Percentiles rank a stretch among this genome's conserved stretches.
Conservation (phyloP, 2,113 vertebrate species). For the Aptenodytes patagonicus region DNA sequence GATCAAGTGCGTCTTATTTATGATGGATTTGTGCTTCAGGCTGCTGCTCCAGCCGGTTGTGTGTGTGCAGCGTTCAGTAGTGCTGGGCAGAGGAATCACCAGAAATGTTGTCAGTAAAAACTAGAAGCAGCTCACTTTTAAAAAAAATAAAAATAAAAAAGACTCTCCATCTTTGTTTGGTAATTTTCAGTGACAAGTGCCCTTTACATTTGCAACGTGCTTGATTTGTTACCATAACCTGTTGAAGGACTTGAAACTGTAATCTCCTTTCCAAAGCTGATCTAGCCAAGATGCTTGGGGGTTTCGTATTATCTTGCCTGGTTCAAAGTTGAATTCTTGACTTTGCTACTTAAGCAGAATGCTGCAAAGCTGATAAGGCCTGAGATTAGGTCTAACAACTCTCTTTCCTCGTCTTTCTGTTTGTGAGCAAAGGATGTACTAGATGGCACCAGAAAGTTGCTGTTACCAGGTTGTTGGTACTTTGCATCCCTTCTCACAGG, state of each 20-base stretch:
- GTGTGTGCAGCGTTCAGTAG: not conserved
- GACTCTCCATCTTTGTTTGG: not conserved
- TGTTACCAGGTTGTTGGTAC: not conserved
- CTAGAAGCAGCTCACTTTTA: not conserved
- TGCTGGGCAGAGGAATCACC: not conserved
- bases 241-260: not conserved
- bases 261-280: not conserved
- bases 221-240: not conserved
- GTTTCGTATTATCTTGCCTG: not conserved
- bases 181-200: not conserved
- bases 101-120: slow-evolving; percentile 48
- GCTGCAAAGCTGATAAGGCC: not conserved
- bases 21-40: not conserved
- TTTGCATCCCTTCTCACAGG: not conserved
- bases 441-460: not conserved
- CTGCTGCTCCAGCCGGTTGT: not conserved
- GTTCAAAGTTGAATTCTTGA: not conserved
- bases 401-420: not conserved
- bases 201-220: not conserved
- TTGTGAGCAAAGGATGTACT: not conserved
- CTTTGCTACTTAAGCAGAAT: not conserved
- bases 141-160: not conserved
- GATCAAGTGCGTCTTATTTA: not conserved
- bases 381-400: not conserved
- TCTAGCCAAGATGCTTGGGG: not conserved